Evolutionary conservation across 2,113 vertebrate genomes (phyloP), one percentile per base, ranked within the genome.

Genomic region (Symphodus melops): DNA sequence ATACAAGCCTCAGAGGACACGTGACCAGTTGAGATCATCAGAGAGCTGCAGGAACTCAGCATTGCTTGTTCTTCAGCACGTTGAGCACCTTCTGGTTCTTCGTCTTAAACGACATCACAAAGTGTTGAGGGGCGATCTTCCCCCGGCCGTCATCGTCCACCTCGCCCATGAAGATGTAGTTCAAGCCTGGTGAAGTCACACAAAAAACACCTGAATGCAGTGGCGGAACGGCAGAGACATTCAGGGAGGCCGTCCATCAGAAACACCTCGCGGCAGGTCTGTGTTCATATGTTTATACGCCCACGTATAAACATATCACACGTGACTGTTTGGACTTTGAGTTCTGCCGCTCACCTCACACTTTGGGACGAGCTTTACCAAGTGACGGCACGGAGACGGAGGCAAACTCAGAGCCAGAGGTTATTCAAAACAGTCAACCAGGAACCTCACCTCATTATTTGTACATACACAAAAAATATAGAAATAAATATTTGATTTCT

Each of bases 151-250:
- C 96, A 49, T 97, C 97, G 55, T 97, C 96, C 69, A 95, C 95
- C 70, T 96, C 95, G 71, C 98, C 98, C 98, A 98, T 99, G 91
- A 99, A 96, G 90, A 99, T 91, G 92, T 99, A 99, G 93, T 97
- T 99, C 87, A 98, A 91, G 91, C 98, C 98, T 99, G 85, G 71
- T 79, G 91, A 93, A 86, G 75, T 90, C 88, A 93, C 91, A 94
- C 92, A 94, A n/a, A 94, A 55, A 88, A 82, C 83, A 83, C 91
- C 92, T 95, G 92, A 95, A 94, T 94, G 93, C 93, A 93, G 93
- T 91, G 91, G 90, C 91, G 80, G 86, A 88, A 87, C 79, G 90
- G 90, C 92, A 92, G 92, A 94, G 89, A 93, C 93, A 93, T 94
- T 94, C 92, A 93, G 94, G 92, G 77, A 63, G 88, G 82, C 78